Evolutionary conservation across 2,113 vertebrate species (phyloP).

Genomic region (Gnathonemus echidnorhynchus): DNA sequence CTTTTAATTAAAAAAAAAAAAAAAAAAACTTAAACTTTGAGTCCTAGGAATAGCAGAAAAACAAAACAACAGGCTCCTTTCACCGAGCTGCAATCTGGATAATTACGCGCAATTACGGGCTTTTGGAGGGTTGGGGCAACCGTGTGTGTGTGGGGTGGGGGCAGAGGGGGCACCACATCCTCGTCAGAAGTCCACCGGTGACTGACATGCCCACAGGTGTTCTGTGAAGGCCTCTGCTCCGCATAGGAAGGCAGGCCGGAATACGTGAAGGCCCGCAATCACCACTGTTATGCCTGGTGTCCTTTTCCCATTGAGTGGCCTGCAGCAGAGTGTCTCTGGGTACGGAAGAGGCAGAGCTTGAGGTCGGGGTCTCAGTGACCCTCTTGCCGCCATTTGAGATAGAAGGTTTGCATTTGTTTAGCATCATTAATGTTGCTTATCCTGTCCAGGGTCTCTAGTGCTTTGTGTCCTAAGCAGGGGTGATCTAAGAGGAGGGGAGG

Average conservation of each 20-base stretch:
- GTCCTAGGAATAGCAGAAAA: constrained; percentile 36
- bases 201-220: constrained; percentile 46
- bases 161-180: constrained; percentile 29
- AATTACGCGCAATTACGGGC: constrained; percentile 50
- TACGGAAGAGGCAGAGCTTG: background rate
- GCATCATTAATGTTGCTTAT: background rate
- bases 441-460: background rate
- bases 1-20: constrained; percentile 39
- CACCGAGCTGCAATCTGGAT: constrained; percentile 31
- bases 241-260: constrained; percentile 49
- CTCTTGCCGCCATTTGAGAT: background rate
- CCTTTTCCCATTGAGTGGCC: background rate
- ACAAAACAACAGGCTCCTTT: constrained; percentile 43
- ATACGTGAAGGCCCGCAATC: constrained; percentile 33
- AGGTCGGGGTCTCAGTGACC: background rate
- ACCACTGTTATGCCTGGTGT: constrained; percentile 11
- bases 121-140: constrained; percentile 36
- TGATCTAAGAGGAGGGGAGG: background rate
- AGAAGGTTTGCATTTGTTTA: background rate
- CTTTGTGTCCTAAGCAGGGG: background rate
- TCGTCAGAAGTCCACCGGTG: constrained; percentile 45
- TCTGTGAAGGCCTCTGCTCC: constrained; percentile 32
- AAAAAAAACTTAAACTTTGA: constrained; percentile 15
- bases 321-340: background rate
- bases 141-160: constrained; percentile 26